Conservation (phyloP, 2,797 vertebrate species). For the Synaphobranchus kaupii region DNA sequence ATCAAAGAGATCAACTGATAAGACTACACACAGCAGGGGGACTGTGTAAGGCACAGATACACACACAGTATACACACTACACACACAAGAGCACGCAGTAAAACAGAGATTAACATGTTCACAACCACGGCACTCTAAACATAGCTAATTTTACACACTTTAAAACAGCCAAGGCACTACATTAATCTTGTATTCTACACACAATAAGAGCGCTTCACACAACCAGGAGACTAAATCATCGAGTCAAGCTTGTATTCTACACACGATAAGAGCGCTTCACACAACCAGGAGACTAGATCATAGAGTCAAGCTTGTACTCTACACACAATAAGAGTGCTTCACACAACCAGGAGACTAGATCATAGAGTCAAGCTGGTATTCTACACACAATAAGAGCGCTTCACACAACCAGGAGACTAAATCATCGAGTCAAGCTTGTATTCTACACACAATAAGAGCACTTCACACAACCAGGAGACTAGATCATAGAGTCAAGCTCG, state of each 20-base stretch:
- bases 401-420: too few species aligned
- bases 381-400: too few species aligned
- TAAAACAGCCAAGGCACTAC: neutral
- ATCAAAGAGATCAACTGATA: neutral
- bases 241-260: neutral
- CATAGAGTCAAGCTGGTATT: too few species aligned
- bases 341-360: too few species aligned
- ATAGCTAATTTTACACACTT: neutral
- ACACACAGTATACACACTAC: neutral
- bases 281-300: too few species aligned
- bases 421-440: too few species aligned
- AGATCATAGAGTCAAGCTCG: too few species aligned
- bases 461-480: too few species aligned
- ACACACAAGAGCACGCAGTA: neutral
- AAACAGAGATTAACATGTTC: neutral
- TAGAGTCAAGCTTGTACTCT: too few species aligned
- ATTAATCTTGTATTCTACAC: neutral
- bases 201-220: neutral
- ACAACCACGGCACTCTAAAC: neutral
- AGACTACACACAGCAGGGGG: neutral
- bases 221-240: neutral
- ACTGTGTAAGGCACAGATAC: neutral
- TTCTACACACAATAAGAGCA: too few species aligned
- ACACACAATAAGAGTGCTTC: too few species aligned
- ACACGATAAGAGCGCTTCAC: too few species aligned